phyloP scores from a whole-genome alignment of 1,140 invertebrate genomes.

The Hirudo medicinalis region DNA sequence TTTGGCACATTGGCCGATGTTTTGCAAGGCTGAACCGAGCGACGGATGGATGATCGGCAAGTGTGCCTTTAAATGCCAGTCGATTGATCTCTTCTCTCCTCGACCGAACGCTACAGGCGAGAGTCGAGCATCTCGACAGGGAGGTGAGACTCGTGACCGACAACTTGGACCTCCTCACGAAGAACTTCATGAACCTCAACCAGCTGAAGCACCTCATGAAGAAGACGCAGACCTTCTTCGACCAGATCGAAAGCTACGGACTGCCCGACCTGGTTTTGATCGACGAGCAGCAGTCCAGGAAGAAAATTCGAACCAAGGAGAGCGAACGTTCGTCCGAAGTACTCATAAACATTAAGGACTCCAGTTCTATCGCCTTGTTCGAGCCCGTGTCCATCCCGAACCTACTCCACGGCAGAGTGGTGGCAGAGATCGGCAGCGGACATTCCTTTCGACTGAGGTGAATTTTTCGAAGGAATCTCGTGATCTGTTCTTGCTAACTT shows the following conservation, averaged over 20 bases:
- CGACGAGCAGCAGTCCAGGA: background rate
- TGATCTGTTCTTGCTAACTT: too few relatives aligned
- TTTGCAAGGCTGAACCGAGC: too few relatives aligned
- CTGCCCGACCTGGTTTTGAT: background rate
- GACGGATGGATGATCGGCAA: too few relatives aligned
- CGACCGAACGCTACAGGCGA: conserved; percentile 36
- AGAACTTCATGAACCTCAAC: conserved; percentile 80
- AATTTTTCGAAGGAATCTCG: too few relatives aligned
- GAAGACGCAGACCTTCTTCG: conserved; percentile 84
- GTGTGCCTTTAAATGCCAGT: too few relatives aligned
- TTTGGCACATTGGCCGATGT: too few relatives aligned
- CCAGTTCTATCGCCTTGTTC: too few relatives aligned
- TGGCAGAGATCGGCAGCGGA: background rate
- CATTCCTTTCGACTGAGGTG: background rate
- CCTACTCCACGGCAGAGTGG: too few relatives aligned
- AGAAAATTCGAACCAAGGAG: background rate
- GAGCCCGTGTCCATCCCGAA: too few relatives aligned
- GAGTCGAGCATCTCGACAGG: conserved; percentile 37
- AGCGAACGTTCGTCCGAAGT: background rate
- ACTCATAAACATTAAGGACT: too few relatives aligned
- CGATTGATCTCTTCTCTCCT: too few relatives aligned
- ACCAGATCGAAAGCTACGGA: conserved; percentile 53
- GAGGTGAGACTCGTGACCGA: conserved; percentile 54
- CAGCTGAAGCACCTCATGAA: conserved; percentile 81
- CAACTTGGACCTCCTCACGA: conserved; percentile 80